Conservation (phyloP, 2,113 vertebrate genomes). For the Rhinichthys klamathensis region DNA sequence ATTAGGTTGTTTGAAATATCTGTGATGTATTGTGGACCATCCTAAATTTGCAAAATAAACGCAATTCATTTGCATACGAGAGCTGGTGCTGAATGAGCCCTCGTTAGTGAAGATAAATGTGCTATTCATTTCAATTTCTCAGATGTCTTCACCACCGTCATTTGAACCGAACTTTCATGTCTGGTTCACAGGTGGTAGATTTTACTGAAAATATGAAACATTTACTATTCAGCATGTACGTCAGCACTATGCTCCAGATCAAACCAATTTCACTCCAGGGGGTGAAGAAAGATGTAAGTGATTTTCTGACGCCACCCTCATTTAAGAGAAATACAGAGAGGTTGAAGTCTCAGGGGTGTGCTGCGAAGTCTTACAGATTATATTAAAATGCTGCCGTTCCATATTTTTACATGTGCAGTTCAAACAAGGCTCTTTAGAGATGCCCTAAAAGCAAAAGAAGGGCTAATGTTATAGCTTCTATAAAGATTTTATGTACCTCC, state of each 20-base stretch:
- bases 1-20: not conserved
- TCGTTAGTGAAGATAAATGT: slow-evolving; percentile 22
- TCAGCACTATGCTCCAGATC: slow-evolving; percentile 37
- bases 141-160: not conserved
- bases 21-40: not conserved
- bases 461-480: slow-evolving; percentile 24
- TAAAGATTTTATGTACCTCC: slow-evolving; percentile 4
- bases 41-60: not conserved
- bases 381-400: slow-evolving; percentile 10
- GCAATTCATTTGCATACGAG: not conserved
- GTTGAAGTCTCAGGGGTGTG: slow-evolving; percentile 4
- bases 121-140: not conserved
- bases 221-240: slow-evolving; percentile 43
- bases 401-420: slow-evolving; percentile 3
- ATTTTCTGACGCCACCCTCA: slow-evolving; percentile 30
- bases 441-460: not conserved
- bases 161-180: slow-evolving; percentile 17
- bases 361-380: slow-evolving; percentile 10
- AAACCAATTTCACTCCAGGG: slow-evolving; percentile 29
- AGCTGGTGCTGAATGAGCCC: not conserved
- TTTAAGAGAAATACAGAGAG: not conserved
- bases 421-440: slow-evolving; percentile 15
- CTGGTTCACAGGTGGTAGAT: slow-evolving; percentile 16
- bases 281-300: slow-evolving; percentile 27
- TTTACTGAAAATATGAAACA: not conserved